A percentile compares a stretch with the other conserved stretches of the same genome.
Evolutionary conservation across 1,140 invertebrate species (phyloP).

Genomic region (Pygmarrhopalites habei): DNA sequence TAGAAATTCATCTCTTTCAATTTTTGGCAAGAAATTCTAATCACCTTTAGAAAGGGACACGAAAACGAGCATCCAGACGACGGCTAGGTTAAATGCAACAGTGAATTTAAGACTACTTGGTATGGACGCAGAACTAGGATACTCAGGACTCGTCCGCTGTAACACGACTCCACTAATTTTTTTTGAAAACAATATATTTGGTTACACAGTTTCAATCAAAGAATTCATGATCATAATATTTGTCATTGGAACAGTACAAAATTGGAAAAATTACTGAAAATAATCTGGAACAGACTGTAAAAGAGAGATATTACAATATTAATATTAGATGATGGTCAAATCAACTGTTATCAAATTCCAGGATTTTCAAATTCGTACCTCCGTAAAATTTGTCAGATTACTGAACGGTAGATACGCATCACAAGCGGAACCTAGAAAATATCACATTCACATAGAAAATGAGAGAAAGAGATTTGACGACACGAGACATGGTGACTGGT

Average conservation of each 20-base stretch:
- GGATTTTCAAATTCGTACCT: no score
- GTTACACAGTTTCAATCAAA: no score
- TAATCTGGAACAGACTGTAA: conserved; percentile 69
- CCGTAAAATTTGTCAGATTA: no score
- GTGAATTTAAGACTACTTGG: conserved; percentile 65
- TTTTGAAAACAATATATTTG: conserved; percentile 47
- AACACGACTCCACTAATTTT: conserved; percentile 70
- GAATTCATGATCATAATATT: no score
- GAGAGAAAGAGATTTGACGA: neutral
- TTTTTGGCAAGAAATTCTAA: no score
- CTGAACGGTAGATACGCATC: no score
- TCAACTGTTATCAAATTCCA: no score
- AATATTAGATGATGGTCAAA: no score
- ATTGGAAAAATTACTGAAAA: conserved; percentile 40
- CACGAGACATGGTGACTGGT: neutral
- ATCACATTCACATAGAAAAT: no score
- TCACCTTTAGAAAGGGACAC: conserved; percentile 76
- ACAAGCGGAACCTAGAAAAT: no score
- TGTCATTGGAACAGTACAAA: no score
- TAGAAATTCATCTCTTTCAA: neutral
- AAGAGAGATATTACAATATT: no score
- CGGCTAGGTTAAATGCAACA: conserved; percentile 77
- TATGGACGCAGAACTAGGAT: conserved; percentile 27
- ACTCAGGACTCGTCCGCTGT: conserved; percentile 56
- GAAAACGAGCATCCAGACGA: conserved; percentile 85